Evolutionary conservation across 2,113 vertebrate genomes (phyloP), one percentile per base, ranked within the genome.

Genomic region (Cryptomyrus ogoouensis): DNA sequence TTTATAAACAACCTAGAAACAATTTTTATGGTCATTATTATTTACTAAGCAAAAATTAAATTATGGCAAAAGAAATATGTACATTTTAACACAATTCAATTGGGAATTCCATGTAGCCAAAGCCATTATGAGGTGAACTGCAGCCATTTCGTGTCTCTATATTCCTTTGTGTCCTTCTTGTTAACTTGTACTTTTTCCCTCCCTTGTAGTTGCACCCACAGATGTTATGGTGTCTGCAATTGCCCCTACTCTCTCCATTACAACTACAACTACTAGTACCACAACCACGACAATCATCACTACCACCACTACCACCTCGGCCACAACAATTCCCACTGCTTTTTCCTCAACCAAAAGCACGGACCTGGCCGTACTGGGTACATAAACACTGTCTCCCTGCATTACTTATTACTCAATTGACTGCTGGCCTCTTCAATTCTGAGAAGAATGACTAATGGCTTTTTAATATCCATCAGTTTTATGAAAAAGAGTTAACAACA

Each of bases 161-260:
- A 86, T 74, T 89, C 88, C 86, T 87, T 88, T 49, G 83, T 92
- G 49, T 92, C 83, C 88, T 89, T 50, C 62, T 86, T 90, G 94
- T 95, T 95, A 95, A 94, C 92, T 91, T 95, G 91, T 91, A 95
- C 93, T 96, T 92, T 96, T 91, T 87, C 92, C 94, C 89, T 89
- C 90, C 92, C 90, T 92, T 95, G 92, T 94, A 95, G 96, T 96
- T 47, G 92, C 96, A 77, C 92, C 94, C 89, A 95, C 94, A 90
- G 94, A 96, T 89, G 93, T 91, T 92, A 86, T 94, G 89, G 89
- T 95, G 90, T 93, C 93, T 91, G 90, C 95, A 93, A 95, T 94
- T 88, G 93, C 95, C 87, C 92, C 93, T 0, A 66, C 93, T 1
- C 90, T 93, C 4, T 89, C 93, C 0, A 84, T 91, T 5, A 90